These are phyloP conservation scores for Mycogona germanica DNA, from an alignment of 2,888 invertebrate genomes.

Conservation along the genomic window DNA sequence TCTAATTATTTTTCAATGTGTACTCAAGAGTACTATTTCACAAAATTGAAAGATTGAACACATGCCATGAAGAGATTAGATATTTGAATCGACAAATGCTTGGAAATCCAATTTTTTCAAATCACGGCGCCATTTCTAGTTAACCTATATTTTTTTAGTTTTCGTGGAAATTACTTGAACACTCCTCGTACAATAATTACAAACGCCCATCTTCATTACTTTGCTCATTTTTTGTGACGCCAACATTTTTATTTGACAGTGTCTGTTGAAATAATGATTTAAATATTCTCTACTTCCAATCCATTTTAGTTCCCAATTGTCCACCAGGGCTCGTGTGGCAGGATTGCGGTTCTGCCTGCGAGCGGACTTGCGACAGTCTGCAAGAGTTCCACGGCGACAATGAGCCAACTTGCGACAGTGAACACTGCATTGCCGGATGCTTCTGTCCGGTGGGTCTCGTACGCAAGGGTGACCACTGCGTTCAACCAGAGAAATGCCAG, in stretches of 20 bases:
- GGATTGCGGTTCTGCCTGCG: constrained; percentile 71
- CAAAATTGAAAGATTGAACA: too few relatives aligned
- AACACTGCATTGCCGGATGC: constrained; percentile 61
- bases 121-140: too few relatives aligned
- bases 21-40: too few relatives aligned
- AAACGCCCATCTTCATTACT: too few relatives aligned
- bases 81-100: too few relatives aligned
- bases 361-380: constrained; percentile 56
- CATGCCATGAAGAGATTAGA: too few relatives aligned
- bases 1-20: too few relatives aligned
- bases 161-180: too few relatives aligned
- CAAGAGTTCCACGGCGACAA: constrained; percentile 32
- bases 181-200: too few relatives aligned
- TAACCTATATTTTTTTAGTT: too few relatives aligned
- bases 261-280: constrained; percentile 36
- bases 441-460: constrained; percentile 67
- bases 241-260: not conserved
- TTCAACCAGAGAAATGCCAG: constrained; percentile 55
- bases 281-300: constrained; percentile 16
- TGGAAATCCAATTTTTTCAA: too few relatives aligned
- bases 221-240: too few relatives aligned
- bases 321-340: constrained; percentile 62
- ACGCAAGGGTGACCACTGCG: constrained; percentile 49
- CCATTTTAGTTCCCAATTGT: constrained; percentile 50
- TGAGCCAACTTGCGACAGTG: constrained; percentile 11